Conservation (phyloP, 1,140 invertebrate species). For the Aphelenchoides besseyi region DNA sequence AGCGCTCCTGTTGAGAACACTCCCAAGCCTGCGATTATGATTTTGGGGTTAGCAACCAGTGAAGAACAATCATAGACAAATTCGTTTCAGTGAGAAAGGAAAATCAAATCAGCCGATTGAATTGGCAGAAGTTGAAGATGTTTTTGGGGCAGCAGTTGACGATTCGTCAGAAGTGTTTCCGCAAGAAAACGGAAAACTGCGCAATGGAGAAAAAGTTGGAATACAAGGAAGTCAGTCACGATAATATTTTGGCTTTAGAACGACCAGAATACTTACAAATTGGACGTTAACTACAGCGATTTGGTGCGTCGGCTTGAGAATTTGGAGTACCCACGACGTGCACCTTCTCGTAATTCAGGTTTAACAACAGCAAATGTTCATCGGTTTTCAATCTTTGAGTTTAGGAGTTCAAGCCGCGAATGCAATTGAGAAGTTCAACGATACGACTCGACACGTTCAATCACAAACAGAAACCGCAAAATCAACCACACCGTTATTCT, state of each 20-base stretch:
- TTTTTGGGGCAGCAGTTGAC: not conserved
- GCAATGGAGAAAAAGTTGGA: not conserved
- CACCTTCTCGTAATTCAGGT: conserved; percentile 11
- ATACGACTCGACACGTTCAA: not conserved
- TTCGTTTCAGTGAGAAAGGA: not conserved
- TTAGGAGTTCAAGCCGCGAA: conserved; percentile 25
- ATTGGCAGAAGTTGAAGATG: not conserved
- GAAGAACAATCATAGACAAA: not conserved
- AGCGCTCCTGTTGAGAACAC: not conserved
- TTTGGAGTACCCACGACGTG: not conserved
- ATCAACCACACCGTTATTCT: conserved; percentile 49
- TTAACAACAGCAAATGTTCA: conserved; percentile 12
- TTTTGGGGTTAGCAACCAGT: not conserved
- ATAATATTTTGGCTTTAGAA: not conserved
- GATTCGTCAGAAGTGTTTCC: not conserved
- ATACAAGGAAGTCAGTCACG: not conserved
- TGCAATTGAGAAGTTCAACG: not conserved
- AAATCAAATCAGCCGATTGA: not conserved
- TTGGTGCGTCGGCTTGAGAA: conserved; percentile 20
- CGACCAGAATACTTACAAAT: conserved; percentile 10
- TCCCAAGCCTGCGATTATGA: not conserved
- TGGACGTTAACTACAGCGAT: conserved; percentile 20
- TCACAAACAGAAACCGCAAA: conserved; percentile 3
- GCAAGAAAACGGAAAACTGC: not conserved
- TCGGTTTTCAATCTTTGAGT: not conserved